phyloP scores from a whole-genome alignment of 92 coral and sea anemone genomes.

The Zoanthus gigantus region DNA sequence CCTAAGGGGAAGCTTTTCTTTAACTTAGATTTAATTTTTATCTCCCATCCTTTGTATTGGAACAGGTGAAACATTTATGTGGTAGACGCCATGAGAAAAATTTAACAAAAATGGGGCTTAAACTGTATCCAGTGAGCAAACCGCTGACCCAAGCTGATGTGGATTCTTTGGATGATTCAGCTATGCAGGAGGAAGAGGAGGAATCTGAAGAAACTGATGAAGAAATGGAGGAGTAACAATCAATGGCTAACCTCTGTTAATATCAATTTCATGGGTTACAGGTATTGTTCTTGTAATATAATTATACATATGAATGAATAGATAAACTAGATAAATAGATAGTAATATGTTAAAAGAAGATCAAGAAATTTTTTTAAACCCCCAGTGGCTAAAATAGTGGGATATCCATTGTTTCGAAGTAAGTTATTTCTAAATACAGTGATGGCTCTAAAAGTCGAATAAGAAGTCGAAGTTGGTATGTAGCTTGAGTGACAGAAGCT shows the following conservation, averaged over 20 bases:
- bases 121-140: conserved; percentile 15
- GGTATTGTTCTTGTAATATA: not conserved
- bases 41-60: not conserved
- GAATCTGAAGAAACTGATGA: not conserved
- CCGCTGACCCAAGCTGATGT: conserved; percentile 28
- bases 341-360: too few relatives aligned
- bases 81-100: conserved; percentile 34
- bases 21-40: too few relatives aligned
- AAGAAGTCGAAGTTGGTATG: too few relatives aligned
- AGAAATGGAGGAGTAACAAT: not conserved
- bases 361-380: too few relatives aligned
- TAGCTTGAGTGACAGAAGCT: too few relatives aligned
- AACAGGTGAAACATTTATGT: conserved; percentile 38
- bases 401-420: too few relatives aligned
- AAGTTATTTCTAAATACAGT: too few relatives aligned
- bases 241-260: not conserved
- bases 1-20: too few relatives aligned
- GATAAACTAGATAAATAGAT: too few relatives aligned
- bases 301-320: too few relatives aligned
- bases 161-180: conserved; percentile 21
- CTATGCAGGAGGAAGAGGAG: conserved; percentile 32
- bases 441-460: too few relatives aligned
- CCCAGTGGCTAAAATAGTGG: too few relatives aligned
- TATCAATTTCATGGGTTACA: not conserved
- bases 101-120: conserved; percentile 32